Percentiles rank a stretch among this genome's conserved stretches.
Conservation (phyloP, 2,888 invertebrate genomes). For the Leucozona laternaria region DNA sequence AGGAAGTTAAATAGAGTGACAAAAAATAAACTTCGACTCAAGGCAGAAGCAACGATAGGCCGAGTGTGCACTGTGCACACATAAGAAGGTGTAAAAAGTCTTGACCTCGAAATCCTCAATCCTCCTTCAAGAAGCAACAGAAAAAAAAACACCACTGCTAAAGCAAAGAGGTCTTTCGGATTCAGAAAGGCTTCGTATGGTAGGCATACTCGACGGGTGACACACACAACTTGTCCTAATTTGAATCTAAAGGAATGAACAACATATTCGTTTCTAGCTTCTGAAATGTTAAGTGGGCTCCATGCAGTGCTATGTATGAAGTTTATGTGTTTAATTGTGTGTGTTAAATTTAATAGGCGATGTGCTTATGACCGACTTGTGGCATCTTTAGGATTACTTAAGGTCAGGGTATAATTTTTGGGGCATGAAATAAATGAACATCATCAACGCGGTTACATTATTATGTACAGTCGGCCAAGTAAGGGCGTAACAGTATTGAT, state of each 20-base stretch:
- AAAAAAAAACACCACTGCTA: neutral
- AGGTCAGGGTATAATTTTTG: neutral
- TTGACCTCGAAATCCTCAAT: conserved; percentile 16
- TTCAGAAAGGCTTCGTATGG: neutral
- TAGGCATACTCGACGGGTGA: neutral
- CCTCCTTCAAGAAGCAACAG: neutral
- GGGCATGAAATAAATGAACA: neutral
- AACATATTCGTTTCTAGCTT: conserved; percentile 8
- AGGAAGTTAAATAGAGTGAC: conserved; percentile 5
- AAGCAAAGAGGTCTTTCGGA: neutral
- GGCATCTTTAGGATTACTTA: neutral
- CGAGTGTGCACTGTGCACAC: neutral
- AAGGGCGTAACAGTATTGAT: too few relatives aligned
- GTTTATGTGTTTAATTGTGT: neutral
- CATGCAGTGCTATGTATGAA: neutral
- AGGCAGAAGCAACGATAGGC: neutral
- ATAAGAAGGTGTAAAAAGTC: conserved; percentile 17
- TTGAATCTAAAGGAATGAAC: neutral
- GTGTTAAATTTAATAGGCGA: neutral
- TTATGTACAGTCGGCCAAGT: too few relatives aligned
- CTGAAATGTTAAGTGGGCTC: neutral
- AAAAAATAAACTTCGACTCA: conserved; percentile 22
- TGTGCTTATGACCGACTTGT: neutral
- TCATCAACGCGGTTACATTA: too few relatives aligned
- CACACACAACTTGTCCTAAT: conserved; percentile 8